Base-by-base conservation (phyloP, 2,888 invertebrate genomes). In the Apodemia hepburni region DNA sequence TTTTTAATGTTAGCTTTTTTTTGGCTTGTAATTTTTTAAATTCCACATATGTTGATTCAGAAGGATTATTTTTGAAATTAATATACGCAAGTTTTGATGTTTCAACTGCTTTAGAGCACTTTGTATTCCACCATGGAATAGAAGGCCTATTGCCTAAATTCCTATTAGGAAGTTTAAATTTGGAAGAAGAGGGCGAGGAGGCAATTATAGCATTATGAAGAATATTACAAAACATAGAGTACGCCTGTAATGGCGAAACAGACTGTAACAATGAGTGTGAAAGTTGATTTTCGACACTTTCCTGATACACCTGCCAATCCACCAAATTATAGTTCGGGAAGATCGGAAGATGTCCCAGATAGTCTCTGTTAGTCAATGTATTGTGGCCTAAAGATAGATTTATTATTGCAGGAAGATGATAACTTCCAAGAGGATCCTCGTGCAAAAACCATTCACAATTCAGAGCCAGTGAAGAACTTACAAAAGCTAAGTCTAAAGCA, bases 391-490 rank as follows among this genome's bases (percentile, higher is more conserved):
- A 47, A 17, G 7, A 17, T 7, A 8, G 33, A 17, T 47, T 60
- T 38, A 49, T 47, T 7, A 63, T 65, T 61, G 59, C 61, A 59
- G 60, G 60, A 7, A 63, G 51, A 15, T 65, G 62, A 60, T 62
- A 63, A 59, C 58, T 65, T 12, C 63, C 63, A 12, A 62, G 22
- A 22, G 54, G 61, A 51, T 63, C 57, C 29, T 63, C 45, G 29
- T 57, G 58, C 12, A 63, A 45, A 33, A 12, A 22, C 54, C 42
- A 63, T 17, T 63, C 57, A 57, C 42, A 57, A 17, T 17, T 33
- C 27, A 63, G 27, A 42, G 63, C 47, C 15, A 65, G 27, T n/a
- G 62, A 62, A 22, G 65, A 49, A n/a, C 57, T 57, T 6, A 64
- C 64, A 38, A 64, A 38, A 3, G 61, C 58, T 38, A 61, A 58